These are phyloP conservation scores for Casuarius casuarius DNA, from an alignment of 2,113 vertebrate species.

Conservation along the genomic window DNA sequence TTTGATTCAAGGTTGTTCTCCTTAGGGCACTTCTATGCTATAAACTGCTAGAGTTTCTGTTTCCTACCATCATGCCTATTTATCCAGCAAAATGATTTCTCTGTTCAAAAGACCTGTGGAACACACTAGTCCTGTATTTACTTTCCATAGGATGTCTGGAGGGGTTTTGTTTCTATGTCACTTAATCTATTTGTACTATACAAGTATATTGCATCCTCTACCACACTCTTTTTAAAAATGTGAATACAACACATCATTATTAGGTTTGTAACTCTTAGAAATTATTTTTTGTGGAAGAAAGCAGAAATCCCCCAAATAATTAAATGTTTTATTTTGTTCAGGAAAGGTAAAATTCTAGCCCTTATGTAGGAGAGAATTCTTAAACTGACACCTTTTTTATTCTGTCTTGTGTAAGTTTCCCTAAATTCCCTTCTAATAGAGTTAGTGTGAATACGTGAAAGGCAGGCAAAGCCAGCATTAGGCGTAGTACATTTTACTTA, in stretches of 20 bases:
- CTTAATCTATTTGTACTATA: neutral
- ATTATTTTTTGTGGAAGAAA: neutral
- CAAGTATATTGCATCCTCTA: neutral
- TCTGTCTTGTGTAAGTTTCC: neutral
- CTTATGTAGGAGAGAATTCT: neutral
- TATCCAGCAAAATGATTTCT: neutral
- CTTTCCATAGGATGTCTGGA: neutral
- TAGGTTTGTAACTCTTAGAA: neutral
- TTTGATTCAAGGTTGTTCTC: neutral
- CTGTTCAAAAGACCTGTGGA: neutral
- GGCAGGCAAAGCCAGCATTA: neutral
- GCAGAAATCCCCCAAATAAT: neutral
- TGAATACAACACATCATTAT: neutral
- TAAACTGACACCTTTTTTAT: neutral
- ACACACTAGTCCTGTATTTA: neutral
- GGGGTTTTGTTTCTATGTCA: constrained; percentile 11
- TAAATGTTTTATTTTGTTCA: neutral
- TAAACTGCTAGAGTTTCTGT: neutral
- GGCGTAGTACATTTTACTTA: neutral
- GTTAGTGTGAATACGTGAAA: neutral
- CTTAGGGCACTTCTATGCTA: neutral
- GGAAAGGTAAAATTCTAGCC: neutral
- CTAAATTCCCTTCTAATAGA: neutral
- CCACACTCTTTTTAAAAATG: neutral
- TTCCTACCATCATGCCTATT: neutral